Conservation (phyloP, 1,140 invertebrate genomes). For the Ylistrum balloti region DNA sequence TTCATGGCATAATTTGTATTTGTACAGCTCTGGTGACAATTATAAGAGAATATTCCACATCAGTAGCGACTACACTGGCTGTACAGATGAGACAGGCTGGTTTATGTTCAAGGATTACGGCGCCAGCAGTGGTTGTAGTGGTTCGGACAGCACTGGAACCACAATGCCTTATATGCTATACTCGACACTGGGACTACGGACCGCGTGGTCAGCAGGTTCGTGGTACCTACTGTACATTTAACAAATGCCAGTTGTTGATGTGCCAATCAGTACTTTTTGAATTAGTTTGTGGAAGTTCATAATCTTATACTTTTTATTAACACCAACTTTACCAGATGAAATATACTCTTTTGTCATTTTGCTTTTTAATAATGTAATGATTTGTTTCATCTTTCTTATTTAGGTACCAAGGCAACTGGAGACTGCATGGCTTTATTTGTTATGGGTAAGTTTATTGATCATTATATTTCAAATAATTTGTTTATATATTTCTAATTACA, state of each 20-base stretch:
- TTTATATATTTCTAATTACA: too few relatives aligned
- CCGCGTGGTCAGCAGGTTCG: not conserved
- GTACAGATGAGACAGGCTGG: not conserved
- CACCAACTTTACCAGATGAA: too few relatives aligned
- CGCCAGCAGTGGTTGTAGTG: not conserved
- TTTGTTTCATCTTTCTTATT: not conserved
- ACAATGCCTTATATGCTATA: not conserved
- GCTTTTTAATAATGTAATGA: too few relatives aligned
- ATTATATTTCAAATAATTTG: too few relatives aligned
- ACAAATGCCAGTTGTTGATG: too few relatives aligned
- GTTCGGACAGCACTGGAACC: not conserved
- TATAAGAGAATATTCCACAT: constrained; percentile 25
- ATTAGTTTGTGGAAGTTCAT: too few relatives aligned
- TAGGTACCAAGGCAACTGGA: not conserved
- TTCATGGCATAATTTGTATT: too few relatives aligned
- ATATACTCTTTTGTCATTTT: too few relatives aligned
- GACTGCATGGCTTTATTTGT: not conserved
- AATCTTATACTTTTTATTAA: too few relatives aligned
- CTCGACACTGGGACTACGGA: not conserved
- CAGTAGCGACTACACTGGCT: not conserved
- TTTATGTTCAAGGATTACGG: constrained; percentile 12
- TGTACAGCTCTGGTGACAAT: not conserved
- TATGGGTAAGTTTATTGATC: not conserved
- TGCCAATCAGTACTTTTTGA: too few relatives aligned
- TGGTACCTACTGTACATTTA: too few relatives aligned